Evolutionary conservation across 2,888 invertebrate species (phyloP), one percentile per base, ranked within the genome.

Genomic region (Tiliacea aurago): DNA sequence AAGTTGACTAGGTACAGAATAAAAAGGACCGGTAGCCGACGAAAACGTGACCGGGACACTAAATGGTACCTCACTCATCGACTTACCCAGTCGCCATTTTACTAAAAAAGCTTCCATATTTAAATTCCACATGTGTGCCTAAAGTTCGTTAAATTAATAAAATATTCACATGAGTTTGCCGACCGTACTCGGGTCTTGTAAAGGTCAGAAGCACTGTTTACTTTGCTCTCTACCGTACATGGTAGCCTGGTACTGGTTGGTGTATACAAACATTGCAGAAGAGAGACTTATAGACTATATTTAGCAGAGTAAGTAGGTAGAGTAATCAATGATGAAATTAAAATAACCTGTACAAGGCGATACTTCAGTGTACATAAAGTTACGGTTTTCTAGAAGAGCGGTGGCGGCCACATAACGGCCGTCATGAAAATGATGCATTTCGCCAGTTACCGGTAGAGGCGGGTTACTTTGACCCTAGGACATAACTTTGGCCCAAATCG

Each of bases 141-240:
- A 56, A 43, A 68, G 49, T 80, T 70, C 4, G 33, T 63, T 56
- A 56, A 75, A 75, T 79, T 79, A 81, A 68, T 75, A 70, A 76
- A 66, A 70, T 51, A 69, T 62, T 70, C 20, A 10, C 51, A 37
- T 66, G 70, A 72, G 67, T 75, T 69, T 84, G 68, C 70, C 41
- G 68, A 78, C 82, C 51, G 64, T 83, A 77, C 76, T n/a, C n/a
- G 55, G 59, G 55, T 73, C 23, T 72, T 65, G 49, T 47, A 82
- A 84, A 84, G 82, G 82, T 82, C 82, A 82, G 61, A 67, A 68
- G 51, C 69, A 7, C 43, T 83, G 74, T 84, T 77, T 85, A 68
- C 72, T 72, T 56, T 51, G 51, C 69, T 55, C 69, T 56, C 70
- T 66, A 61, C 59, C 28, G 10, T 56, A 43, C 43, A 55, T 72